Evolutionary conservation across 2,113 vertebrate species (phyloP), one percentile per base, ranked within the genome.

Genomic region (Barbus barbus): DNA sequence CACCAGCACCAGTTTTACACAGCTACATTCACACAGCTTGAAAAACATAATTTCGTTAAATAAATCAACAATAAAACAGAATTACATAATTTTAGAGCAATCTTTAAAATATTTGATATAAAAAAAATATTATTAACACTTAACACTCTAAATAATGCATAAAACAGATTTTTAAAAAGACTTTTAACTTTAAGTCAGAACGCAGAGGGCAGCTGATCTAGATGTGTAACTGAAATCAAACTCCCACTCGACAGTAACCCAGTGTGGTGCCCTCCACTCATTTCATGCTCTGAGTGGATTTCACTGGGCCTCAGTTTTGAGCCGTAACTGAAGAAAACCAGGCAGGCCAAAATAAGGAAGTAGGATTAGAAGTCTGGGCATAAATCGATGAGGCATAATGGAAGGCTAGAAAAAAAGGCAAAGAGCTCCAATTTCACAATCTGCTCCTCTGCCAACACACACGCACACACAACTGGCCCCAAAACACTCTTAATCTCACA

Each of bases 251-350:
- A 28, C 41, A 67, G n/a, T 71, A 83, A 67, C 79, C 72, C 53
- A 65, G 36, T 71, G 33, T 16, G 60, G 56, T 74, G 83, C 75
- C 38, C 26, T 18, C 13, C 56, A 71, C 79, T 82, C 67, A 86
- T 89, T 90, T 89, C 83, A 91, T 85, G 86, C 86, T 84, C 76
- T 82, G 79, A 88, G 76, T 85, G 87, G 80, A 90, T 87, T 89
- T 85, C 9, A 78, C 85, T 36, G 16, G 84, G 60, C 86, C 82
- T 89, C 72, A 26, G 82, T 81, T 86, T 85, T 69, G 77, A 65
- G 65, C 36, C 67, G 69, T 82, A 86, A 84, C 60, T 80, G 65
- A 81, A 79, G 71, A 86, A 86, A 83, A 86, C 61, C 69, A 84
- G 60, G 51, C 36, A 20, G 33, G 38, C 77, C 73, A 69, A 76